Percentiles rank a stretch among this genome's conserved stretches.
phyloP scores from a whole-genome alignment of 1,140 invertebrate genomes.

The Sycophaga agraensis region DNA sequence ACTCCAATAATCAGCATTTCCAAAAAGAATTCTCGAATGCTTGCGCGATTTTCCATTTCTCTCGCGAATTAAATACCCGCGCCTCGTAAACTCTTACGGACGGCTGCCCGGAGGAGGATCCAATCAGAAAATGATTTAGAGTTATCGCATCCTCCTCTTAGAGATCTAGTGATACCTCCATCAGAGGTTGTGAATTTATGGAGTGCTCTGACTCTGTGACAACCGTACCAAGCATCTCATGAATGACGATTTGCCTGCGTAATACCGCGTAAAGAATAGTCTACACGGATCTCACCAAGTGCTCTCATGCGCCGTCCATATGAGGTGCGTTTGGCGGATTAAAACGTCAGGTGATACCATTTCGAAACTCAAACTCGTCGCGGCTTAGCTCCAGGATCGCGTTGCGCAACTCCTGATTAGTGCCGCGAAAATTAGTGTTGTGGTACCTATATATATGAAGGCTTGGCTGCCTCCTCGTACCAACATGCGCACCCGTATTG shows the following conservation, averaged over 20 bases:
- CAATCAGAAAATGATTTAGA: neutral
- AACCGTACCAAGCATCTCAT: neutral
- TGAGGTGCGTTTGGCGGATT: neutral
- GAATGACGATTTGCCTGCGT: neutral
- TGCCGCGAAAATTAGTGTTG: slow-evolving; percentile 35
- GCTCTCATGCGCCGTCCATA: neutral
- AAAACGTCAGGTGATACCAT: neutral
- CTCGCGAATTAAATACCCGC: too few species aligned
- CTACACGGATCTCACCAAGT: neutral
- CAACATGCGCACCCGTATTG: slow-evolving; percentile 35
- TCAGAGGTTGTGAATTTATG: neutral
- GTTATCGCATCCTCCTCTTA: neutral
- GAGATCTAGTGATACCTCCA: neutral
- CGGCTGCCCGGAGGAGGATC: neutral
- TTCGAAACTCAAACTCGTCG: too few species aligned
- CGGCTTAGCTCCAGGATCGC: too few species aligned
- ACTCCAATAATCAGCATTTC: slow-evolving; percentile 34
- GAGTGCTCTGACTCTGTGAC: neutral
- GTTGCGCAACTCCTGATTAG: too few species aligned
- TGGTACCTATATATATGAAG: slow-evolving; percentile 36
- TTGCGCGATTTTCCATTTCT: neutral
- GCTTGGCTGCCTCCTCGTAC: slow-evolving; percentile 25
- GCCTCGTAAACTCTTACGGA: neutral
- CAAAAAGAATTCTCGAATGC: slow-evolving; percentile 29
- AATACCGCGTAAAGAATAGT: neutral